phyloP scores from a whole-genome alignment of 2,113 vertebrate genomes.

The Eira barbara region DNA sequence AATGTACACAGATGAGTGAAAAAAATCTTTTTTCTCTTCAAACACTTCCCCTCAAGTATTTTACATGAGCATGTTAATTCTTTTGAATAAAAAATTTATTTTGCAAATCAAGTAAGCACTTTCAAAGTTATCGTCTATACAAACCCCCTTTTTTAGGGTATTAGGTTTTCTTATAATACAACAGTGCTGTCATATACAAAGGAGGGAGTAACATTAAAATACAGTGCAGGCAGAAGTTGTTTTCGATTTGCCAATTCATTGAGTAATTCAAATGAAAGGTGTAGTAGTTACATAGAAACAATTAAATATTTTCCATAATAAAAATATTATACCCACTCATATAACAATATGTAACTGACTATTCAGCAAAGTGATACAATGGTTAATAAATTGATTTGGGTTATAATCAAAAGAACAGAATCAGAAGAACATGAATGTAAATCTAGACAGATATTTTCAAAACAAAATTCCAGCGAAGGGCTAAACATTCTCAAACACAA shows the following conservation, averaged over 20 bases:
- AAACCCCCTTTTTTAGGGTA: neutral
- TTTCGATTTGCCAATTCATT: neutral
- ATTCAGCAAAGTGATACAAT: constrained; percentile 29
- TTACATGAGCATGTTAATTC: neutral
- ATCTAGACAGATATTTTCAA: constrained; percentile 35
- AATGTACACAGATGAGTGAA: neutral
- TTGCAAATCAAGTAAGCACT: constrained; percentile 13
- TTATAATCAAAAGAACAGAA: neutral
- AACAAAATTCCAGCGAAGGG: constrained; percentile 19
- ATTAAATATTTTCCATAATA: constrained; percentile 38
- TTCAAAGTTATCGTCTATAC: constrained; percentile 20
- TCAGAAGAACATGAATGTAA: neutral
- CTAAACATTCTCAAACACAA: neutral
- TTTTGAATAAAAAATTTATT: constrained; percentile 49
- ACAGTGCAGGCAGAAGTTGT: neutral
- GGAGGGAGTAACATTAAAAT: neutral
- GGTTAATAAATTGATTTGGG: constrained; percentile 15
- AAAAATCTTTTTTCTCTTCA: neutral
- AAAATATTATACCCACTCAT: constrained; percentile 19
- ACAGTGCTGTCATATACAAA: neutral
- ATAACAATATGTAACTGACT: neutral
- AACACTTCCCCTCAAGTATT: neutral
- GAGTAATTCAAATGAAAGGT: neutral
- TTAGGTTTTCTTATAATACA: constrained; percentile 21
- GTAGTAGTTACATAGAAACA: neutral